Evolutionary conservation across 1,140 invertebrate genomes (phyloP), one percentile per base, ranked within the genome.

Genomic region (Metopolophium dirhodum): DNA sequence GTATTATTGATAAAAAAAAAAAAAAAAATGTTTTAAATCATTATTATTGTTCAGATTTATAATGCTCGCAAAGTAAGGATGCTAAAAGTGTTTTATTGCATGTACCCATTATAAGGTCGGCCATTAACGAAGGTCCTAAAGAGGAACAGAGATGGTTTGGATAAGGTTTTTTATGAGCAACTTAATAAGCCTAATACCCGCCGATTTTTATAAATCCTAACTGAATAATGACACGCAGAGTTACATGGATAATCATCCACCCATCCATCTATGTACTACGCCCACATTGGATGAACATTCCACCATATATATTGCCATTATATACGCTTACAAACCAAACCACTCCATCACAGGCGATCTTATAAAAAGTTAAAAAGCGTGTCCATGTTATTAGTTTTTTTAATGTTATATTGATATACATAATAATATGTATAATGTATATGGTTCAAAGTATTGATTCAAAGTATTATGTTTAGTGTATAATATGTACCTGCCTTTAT

Each of bases 41-140:
- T 86, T 47, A n/a, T 86, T 47, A 18, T 47, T 26, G 23, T 47
- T n/a, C 45, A 86, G 26, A 86, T 47, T 30, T 86, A 86, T 47
- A 18, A 86, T 9, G n/a, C 45, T 86, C 85, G 3, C 47, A 86
- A 86, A 86, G 41, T 47, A 51, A 88, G n/a, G 26, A 51, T 51
- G n/a, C 1, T 51, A 51, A 88, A 37, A 88, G 86, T 88, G 47
- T 51, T 88, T 51, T 35, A 88, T 88, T 88, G 18, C 26, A 51
- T 47, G 54, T 88, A 23, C 20, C 47, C 47, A 22, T 54, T 37
- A 89, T 37, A 23, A 51, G n/a, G 49, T 54, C n/a, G 41, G 22
- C 87, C 87, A 89, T 89, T 37, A 89, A 89, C n/a, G 20, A 54
- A 37, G 51, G n/a, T 57, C 41, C 85, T 45, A 86, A 86, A 86